phyloP scores from a whole-genome alignment of 2,888 invertebrate genomes.

The Apomyelois bistriatella region DNA sequence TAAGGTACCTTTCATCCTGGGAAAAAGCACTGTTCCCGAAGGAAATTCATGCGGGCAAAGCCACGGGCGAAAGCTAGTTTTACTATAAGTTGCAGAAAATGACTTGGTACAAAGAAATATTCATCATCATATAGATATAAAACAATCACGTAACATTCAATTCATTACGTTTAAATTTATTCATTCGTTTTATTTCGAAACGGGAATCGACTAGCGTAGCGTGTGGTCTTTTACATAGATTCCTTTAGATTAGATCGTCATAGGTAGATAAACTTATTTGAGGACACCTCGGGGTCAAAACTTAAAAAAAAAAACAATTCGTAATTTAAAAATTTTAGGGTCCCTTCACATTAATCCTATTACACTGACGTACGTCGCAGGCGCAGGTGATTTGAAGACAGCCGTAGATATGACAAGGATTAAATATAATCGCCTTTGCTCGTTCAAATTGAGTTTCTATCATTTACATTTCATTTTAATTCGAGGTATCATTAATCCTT shows the following conservation, averaged over 20 bases:
- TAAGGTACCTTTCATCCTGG: too few relatives aligned
- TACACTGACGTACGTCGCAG: constrained; percentile 40
- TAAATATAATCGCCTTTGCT: constrained; percentile 35
- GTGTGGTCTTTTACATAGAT: constrained; percentile 44
- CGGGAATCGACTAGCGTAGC: constrained; percentile 23
- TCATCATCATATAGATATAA: too few relatives aligned
- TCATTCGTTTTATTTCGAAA: constrained; percentile 18
- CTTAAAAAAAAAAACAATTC: constrained; percentile 30
- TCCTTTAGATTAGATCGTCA: constrained; percentile 43
- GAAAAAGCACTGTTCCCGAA: too few relatives aligned
- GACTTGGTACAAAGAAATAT: too few relatives aligned
- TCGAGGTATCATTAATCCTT: neutral
- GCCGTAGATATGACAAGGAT: constrained; percentile 30
- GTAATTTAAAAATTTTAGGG: constrained; percentile 38
- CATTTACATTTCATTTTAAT: constrained; percentile 25
- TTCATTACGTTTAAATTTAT: neutral
- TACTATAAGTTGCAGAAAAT: too few relatives aligned
- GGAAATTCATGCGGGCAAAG: too few relatives aligned
- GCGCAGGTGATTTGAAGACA: constrained; percentile 37
- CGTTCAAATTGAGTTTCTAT: constrained; percentile 25
- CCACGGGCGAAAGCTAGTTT: too few relatives aligned
- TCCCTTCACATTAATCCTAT: constrained; percentile 60
- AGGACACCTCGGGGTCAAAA: constrained; percentile 32
- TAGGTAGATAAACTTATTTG: constrained; percentile 28
- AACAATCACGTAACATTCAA: constrained; percentile 4